Evolutionary conservation across 2,113 vertebrate species (phyloP).

Genomic region (Puffinus mauretanicus): DNA sequence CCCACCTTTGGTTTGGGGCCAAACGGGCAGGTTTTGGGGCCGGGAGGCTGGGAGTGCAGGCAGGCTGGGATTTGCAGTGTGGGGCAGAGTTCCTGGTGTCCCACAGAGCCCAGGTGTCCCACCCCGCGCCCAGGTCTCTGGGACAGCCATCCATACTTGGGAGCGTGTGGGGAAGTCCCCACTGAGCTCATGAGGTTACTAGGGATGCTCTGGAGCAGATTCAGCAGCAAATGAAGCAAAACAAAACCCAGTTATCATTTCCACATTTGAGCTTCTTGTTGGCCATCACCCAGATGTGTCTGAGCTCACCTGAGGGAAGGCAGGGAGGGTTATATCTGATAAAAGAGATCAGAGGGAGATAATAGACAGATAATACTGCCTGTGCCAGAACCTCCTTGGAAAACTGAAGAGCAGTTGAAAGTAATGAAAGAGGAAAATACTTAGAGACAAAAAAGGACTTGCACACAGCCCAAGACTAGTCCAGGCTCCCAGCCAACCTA

Average conservation of each 20-base stretch:
- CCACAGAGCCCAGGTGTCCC: neutral
- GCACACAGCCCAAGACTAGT: neutral
- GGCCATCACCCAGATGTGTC: neutral
- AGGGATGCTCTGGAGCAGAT: neutral
- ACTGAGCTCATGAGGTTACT: neutral
- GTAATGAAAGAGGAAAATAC: neutral
- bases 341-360: neutral
- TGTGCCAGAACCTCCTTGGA: neutral
- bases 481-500: slow-evolving; percentile 1
- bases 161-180: neutral
- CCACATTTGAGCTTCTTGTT: neutral
- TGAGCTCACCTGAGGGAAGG: neutral
- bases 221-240: neutral
- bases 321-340: neutral
- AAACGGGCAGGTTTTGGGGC: neutral
- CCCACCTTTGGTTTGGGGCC: neutral
- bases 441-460: slow-evolving; percentile 4
- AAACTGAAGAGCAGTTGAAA: neutral
- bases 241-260: neutral
- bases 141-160: neutral
- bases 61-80: neutral
- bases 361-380: neutral
- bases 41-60: neutral
- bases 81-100: neutral
- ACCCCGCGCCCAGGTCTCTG: neutral